Conservation (phyloP, 2,888 invertebrate species). For the Ormyrus pomaceus region DNA sequence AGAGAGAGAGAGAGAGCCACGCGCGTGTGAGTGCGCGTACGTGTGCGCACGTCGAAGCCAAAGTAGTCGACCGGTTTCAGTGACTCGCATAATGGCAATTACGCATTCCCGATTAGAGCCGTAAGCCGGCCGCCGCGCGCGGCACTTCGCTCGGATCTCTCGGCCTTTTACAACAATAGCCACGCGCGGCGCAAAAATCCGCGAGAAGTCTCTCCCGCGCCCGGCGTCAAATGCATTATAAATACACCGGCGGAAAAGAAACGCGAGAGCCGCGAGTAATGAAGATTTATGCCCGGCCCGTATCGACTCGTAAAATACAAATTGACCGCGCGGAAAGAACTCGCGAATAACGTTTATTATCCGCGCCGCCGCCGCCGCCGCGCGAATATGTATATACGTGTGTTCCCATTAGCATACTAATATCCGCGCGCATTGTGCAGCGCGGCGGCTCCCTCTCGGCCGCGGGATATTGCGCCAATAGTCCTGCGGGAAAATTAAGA, state of each 20-base stretch:
- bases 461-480: constrained; percentile 54
- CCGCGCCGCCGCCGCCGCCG: not conserved
- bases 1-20: too few species aligned
- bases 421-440: constrained; percentile 44
- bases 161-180: not conserved
- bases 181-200: constrained; percentile 8
- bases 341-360: constrained; percentile 49
- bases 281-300: constrained; percentile 44
- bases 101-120: constrained; percentile 45
- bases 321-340: constrained; percentile 50
- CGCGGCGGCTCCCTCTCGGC: constrained; percentile 26
- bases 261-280: constrained; percentile 27
- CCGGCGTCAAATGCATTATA: not conserved
- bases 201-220: not conserved
- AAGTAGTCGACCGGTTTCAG: constrained; percentile 43
- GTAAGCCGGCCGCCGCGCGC: not conserved
- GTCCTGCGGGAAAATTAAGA: not conserved
- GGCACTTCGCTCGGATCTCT: not conserved
- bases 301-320: constrained; percentile 54
- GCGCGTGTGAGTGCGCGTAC: not conserved
- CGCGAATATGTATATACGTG: not conserved
- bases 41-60: not conserved
- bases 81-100: constrained; percentile 51
- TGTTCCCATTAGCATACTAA: constrained; percentile 54
- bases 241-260: not conserved